Percentiles rank a stretch among this genome's conserved stretches.
Conservation (phyloP, 2,113 vertebrate genomes). For the Aix galericulata region DNA sequence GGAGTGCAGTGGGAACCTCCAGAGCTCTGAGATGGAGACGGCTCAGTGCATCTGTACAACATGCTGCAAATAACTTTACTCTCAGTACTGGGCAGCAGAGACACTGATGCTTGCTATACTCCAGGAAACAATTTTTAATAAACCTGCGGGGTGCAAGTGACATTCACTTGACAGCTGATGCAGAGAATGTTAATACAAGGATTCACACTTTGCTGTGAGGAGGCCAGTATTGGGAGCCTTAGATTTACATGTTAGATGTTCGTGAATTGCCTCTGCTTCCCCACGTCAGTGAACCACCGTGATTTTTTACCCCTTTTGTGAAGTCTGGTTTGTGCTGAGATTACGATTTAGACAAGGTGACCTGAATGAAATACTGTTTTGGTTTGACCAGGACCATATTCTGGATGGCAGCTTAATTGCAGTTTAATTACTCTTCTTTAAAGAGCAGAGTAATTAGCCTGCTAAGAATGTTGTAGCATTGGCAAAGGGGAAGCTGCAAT, state of each 20-base stretch:
- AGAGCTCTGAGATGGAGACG: background rate
- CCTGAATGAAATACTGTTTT: background rate
- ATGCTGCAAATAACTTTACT: rapidly evolving
- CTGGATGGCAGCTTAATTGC: background rate
- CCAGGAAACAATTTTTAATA: background rate
- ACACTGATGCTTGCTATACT: background rate
- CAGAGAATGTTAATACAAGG: background rate
- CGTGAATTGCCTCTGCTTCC: background rate
- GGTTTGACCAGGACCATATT: background rate
- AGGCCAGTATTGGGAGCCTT: background rate
- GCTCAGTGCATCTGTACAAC: rapidly evolving
- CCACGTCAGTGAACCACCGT: rapidly evolving
- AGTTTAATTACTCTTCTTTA: background rate
- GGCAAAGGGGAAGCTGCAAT: background rate
- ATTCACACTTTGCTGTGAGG: background rate
- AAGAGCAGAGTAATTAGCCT: background rate
- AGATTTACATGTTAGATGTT: background rate
- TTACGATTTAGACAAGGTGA: background rate
- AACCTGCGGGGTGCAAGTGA: background rate
- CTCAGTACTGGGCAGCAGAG: rapidly evolving
- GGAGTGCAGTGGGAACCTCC: background rate
- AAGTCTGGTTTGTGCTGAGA: background rate
- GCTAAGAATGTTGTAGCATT: background rate
- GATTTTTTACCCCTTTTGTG: background rate
- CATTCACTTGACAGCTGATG: background rate